These are phyloP conservation scores for Chaetodon trifascialis DNA, from an alignment of 2,113 vertebrate species.

Conservation along the genomic window DNA sequence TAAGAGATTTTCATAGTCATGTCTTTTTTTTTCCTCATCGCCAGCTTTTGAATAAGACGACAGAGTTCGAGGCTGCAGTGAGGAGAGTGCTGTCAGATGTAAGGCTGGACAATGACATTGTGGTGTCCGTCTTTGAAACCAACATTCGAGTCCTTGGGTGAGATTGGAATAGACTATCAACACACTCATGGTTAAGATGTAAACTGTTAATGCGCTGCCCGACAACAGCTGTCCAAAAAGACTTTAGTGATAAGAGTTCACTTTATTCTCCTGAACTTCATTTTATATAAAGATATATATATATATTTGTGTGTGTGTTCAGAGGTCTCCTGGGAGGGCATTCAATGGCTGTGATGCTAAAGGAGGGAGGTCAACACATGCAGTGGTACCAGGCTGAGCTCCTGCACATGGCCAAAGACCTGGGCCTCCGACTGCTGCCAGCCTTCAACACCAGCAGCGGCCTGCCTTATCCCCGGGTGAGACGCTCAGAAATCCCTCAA, in stretches of 20 bases:
- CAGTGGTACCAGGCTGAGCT: constrained; percentile 97
- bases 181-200: neutral
- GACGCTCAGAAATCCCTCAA: constrained; percentile 55
- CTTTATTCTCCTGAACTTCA: neutral
- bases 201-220: neutral
- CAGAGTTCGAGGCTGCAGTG: constrained; percentile 97
- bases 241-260: neutral
- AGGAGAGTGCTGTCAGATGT: constrained; percentile 94
- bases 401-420: constrained; percentile 95
- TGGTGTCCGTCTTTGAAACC: constrained; percentile 99
- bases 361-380: constrained; percentile 92
- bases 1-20: neutral
- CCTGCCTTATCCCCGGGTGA: constrained; percentile 97
- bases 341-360: constrained; percentile 96
- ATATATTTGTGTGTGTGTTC: constrained; percentile 2
- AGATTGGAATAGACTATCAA: constrained; percentile 69
- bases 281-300: neutral
- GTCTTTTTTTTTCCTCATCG: constrained; percentile 11
- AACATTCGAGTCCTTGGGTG: constrained; percentile 99
- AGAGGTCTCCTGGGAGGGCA: constrained; percentile 97
- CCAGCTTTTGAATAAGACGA: constrained; percentile 97
- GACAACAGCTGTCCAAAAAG: neutral
- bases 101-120: constrained; percentile 97
- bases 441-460: constrained; percentile 99
- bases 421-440: constrained; percentile 94